phyloP scores from a whole-genome alignment of 2,888 invertebrate genomes.

The Abscondita cerata region DNA sequence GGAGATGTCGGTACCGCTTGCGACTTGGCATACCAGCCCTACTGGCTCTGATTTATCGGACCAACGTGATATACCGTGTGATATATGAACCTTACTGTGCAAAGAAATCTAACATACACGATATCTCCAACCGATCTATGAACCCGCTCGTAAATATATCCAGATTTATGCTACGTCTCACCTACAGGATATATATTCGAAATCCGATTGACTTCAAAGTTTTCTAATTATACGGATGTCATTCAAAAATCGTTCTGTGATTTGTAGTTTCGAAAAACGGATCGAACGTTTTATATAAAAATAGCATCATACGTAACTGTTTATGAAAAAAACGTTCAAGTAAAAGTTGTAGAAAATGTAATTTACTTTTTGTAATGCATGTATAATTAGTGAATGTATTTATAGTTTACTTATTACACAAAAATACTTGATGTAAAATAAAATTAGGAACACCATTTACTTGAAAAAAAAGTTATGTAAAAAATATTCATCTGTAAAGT shows the following conservation, averaged over 20 bases:
- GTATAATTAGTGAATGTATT: too few species aligned
- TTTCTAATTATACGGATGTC: conserved; percentile 44
- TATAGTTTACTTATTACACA: too few species aligned
- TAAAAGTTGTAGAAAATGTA: too few species aligned
- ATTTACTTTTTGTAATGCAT: too few species aligned
- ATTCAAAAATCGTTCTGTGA: conserved; percentile 43
- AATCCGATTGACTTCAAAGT: conserved; percentile 38
- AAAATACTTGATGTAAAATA: too few species aligned
- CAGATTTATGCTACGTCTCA: conserved; percentile 52
- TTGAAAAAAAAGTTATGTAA: too few species aligned
- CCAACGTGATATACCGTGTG: conserved; percentile 58
- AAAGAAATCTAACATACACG: conserved; percentile 54
- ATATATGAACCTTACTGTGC: conserved; percentile 55
- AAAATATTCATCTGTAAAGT: too few species aligned
- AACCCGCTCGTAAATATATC: conserved; percentile 57
- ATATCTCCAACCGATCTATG: conserved; percentile 57
- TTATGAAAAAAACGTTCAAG: too few species aligned
- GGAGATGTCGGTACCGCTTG: conserved; percentile 49
- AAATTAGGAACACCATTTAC: too few species aligned
- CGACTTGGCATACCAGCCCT: conserved; percentile 48
- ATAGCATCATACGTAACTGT: too few species aligned
- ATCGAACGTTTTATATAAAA: too few species aligned
- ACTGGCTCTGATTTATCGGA: conserved; percentile 56
- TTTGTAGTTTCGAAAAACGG: conserved; percentile 39
- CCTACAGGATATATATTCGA: conserved; percentile 36